Percentiles rank a stretch among this genome's conserved stretches.
Evolutionary conservation across 2,113 vertebrate genomes (phyloP).

Genomic region (Brachypteracias leptosomus): DNA sequence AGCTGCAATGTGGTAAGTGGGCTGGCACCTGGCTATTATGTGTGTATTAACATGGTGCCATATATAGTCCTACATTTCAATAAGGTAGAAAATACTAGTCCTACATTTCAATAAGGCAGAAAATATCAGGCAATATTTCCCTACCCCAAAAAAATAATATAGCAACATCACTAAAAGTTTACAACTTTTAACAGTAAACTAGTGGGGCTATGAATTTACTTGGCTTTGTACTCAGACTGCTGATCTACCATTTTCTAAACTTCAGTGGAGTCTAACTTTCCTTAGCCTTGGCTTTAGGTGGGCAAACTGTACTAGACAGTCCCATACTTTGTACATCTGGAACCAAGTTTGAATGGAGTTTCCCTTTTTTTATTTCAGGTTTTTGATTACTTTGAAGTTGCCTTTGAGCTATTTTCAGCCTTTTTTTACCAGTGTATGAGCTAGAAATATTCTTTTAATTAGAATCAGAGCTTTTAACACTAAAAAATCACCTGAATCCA

Average conservation of each 20-base stretch:
- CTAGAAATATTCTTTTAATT: constrained; percentile 12
- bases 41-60: neutral
- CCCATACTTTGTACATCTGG: neutral
- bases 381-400: constrained; percentile 12
- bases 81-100: neutral
- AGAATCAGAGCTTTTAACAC: constrained; percentile 14
- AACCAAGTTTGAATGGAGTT: constrained; percentile 1
- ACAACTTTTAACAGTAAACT: neutral
- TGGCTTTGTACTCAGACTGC: neutral
- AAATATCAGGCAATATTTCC: neutral
- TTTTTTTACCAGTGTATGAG: neutral
- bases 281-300: neutral
- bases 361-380: neutral
- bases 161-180: neutral
- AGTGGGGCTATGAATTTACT: neutral
- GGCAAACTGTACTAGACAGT: neutral
- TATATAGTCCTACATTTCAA: neutral
- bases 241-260: neutral
- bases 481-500: constrained; percentile 4
- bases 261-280: neutral
- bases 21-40: neutral
- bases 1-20: neutral
- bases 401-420: neutral
- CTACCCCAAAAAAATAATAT: neutral
- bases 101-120: neutral